Evolutionary conservation across 1,140 invertebrate genomes (phyloP).

Genomic region (Bradynema listronoti): DNA sequence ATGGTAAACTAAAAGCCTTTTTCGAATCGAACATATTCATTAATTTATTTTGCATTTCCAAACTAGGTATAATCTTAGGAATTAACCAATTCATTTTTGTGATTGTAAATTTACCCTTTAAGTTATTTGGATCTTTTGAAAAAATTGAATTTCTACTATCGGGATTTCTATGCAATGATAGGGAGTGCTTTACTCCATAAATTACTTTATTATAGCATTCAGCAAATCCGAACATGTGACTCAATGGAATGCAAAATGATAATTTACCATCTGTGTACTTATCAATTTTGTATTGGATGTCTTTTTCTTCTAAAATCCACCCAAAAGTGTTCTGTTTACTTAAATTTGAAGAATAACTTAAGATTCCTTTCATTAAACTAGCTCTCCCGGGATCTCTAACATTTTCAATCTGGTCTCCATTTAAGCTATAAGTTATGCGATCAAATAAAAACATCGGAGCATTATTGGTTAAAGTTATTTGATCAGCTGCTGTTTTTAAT

Average conservation of each 20-base stretch:
- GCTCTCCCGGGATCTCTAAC: conserved; percentile 31
- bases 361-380: conserved; percentile 32
- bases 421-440: conserved; percentile 28
- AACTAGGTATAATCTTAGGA: conserved; percentile 24
- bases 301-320: conserved; percentile 25
- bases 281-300: conserved; percentile 23
- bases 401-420: conserved; percentile 29
- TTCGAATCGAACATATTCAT: conserved; percentile 29
- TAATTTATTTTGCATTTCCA: conserved; percentile 36
- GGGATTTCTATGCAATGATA: conserved; percentile 30
- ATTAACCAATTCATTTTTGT: conserved; percentile 31
- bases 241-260: conserved; percentile 27
- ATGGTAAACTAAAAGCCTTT: conserved; percentile 22
- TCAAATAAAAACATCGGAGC: conserved; percentile 36
- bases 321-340: conserved; percentile 35
- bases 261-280: conserved; percentile 32
- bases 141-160: conserved; percentile 21
- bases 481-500: conserved; percentile 24
- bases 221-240: conserved; percentile 35
- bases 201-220: conserved; percentile 33
- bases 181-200: conserved; percentile 27
- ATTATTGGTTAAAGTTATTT: conserved; percentile 32
- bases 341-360: conserved; percentile 30
- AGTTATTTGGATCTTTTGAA: conserved; percentile 15
- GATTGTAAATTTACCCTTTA: conserved; percentile 27